Percentiles rank a stretch among this genome's conserved stretches.
phyloP scores from a whole-genome alignment of 1,140 invertebrate species.

The Arion vulgaris region DNA sequence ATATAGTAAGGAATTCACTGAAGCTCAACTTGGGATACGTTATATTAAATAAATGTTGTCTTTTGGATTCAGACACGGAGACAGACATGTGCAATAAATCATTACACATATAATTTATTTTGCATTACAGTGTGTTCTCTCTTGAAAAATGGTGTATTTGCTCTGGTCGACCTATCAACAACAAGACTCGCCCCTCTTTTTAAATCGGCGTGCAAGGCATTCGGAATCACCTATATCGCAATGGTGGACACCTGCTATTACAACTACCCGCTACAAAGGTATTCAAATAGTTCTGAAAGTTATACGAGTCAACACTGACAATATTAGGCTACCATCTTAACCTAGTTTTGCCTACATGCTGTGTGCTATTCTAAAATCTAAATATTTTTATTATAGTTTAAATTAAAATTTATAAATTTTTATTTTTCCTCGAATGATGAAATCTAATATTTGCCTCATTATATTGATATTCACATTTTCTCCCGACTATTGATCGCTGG shows the following conservation, averaged over 20 bases:
- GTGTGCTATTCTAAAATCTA: background rate
- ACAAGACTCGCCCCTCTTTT: constrained; percentile 46
- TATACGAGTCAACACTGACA: background rate
- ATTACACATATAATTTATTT: too few relatives aligned
- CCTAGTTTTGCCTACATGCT: background rate
- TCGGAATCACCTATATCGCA: constrained; percentile 50
- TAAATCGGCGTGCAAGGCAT: constrained; percentile 43
- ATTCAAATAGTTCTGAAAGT: constrained; percentile 2
- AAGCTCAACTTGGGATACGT: too few relatives aligned
- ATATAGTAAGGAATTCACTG: too few relatives aligned
- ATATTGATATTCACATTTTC: too few relatives aligned
- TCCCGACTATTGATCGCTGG: too few relatives aligned
- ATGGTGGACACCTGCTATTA: constrained; percentile 52
- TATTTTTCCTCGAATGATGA: background rate
- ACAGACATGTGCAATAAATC: too few relatives aligned
- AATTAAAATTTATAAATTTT: background rate
- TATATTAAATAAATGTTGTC: too few relatives aligned
- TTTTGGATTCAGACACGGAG: too few relatives aligned
- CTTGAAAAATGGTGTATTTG: constrained; percentile 41
- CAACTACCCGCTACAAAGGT: constrained; percentile 21
- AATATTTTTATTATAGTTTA: too few relatives aligned
- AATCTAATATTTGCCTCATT: background rate
- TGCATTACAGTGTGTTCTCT: constrained; percentile 51
- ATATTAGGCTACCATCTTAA: background rate
- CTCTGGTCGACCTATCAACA: constrained; percentile 50